phyloP scores from a whole-genome alignment of 2,797 vertebrate genomes.

The Hemitrygon akajei region DNA sequence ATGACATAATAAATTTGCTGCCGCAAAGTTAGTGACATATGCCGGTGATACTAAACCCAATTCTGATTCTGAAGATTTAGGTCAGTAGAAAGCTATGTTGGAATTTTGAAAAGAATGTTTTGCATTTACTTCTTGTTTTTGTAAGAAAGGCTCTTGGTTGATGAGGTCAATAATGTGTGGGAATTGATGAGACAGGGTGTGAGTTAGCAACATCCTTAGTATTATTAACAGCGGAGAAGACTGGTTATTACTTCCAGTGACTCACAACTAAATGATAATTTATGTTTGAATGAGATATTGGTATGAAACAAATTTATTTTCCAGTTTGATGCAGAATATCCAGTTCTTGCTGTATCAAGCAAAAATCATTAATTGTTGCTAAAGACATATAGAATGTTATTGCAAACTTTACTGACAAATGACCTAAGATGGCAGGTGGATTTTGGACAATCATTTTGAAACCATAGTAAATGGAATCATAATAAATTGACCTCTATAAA shows the following conservation, averaged over 20 bases:
- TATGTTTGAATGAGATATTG: neutral
- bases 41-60: too few species aligned
- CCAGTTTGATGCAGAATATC: neutral
- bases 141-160: neutral
- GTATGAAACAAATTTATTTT: neutral
- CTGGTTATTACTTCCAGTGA: neutral
- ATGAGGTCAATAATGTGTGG: conserved; percentile 26
- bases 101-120: neutral
- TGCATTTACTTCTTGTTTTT: neutral
- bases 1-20: too few species aligned
- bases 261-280: conserved; percentile 18
- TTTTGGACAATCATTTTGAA: neutral
- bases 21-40: too few species aligned
- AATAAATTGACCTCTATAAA: neutral
- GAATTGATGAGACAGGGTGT: conserved; percentile 16
- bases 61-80: neutral
- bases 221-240: conserved; percentile 3
- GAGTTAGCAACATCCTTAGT: neutral
- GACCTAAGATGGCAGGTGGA: neutral
- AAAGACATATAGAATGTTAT: neutral
- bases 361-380: neutral
- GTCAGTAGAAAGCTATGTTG: neutral
- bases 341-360: neutral
- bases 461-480: neutral
- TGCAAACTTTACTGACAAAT: neutral